Evolutionary conservation across 2,113 vertebrate species (phyloP), one percentile per base, ranked within the genome.

Genomic region (Pelodiscus sinensis): DNA sequence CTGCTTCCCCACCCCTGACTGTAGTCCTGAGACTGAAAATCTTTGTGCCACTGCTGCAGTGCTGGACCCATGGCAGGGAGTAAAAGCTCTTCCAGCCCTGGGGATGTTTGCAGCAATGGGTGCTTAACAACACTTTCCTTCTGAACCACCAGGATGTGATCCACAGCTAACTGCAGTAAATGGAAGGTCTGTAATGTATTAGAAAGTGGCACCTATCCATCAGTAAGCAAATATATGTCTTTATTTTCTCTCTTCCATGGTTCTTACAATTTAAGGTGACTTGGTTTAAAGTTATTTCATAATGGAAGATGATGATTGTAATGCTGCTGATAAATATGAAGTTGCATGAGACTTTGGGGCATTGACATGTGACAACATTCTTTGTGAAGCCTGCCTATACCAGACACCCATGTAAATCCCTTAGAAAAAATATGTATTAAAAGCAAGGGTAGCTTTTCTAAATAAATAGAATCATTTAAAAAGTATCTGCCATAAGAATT

Each of bases 401-500:
- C 50, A 50, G 78, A 13, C 65, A 38, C 68, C 77, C 6, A 79
- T 2, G 1, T 83, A 89, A 92, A 79, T 52, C 52, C 65, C 57
- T 27, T 75, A 68, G 54, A 88, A 86, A 90, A 92, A 95, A 94
- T 94, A 91, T 58, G 31, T 5, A 38, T 6, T 52, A 91, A 82
- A 89, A 56, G 29, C 14, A 93, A 16, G 24, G 22, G 60, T 27
- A 90, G 78, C 78, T 31, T 81, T 86, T 71, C 44, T 27, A 92
- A 94, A 85, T 73, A 24, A 56, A 56, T 38, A 54, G 86, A 82
- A 85, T 91, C 95, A 80, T 94, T 95, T 92, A 86, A 80, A 58
- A 96, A 92, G 75, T 83, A 79, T 50, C 84, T 18, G 4, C 91
- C n/a, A 71, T 68, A 68, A n/a, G 31, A n/a, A 68, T 86, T 52